A percentile compares a stretch with the other conserved stretches of the same genome.
These are phyloP conservation scores for Scartelaos histophorus DNA, from an alignment of 2,113 vertebrate genomes.

Conservation along the genomic window DNA sequence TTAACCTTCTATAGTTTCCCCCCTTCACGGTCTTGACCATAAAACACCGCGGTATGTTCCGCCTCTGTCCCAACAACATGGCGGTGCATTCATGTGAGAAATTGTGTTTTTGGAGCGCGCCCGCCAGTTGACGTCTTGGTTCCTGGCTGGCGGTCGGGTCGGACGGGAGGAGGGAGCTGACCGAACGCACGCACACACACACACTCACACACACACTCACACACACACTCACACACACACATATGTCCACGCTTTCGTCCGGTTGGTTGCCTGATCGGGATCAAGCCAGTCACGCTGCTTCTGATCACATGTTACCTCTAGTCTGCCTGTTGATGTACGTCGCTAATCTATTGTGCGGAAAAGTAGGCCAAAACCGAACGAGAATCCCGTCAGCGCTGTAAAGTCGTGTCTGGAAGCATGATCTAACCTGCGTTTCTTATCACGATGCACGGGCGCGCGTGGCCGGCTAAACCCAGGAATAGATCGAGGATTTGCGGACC, in stretches of 20 bases:
- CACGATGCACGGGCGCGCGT: constrained; percentile 33
- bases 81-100: constrained; percentile 60
- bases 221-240: constrained; percentile 20
- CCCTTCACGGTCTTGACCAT: constrained; percentile 35
- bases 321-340: constrained; percentile 53
- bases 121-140: constrained; percentile 57
- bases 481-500: constrained; percentile 45
- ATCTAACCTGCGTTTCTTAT: constrained; percentile 12
- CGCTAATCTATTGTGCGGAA: constrained; percentile 42
- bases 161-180: constrained; percentile 36
- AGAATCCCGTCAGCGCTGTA: constrained; percentile 31
- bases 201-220: neutral
- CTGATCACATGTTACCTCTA: constrained; percentile 46
- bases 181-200: constrained; percentile 14
- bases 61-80: constrained; percentile 42
- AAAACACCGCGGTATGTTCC: constrained; percentile 25
- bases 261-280: constrained; percentile 40
- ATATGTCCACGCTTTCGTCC: constrained; percentile 57
- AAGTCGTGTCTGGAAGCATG: constrained; percentile 34
- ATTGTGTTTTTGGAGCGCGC: constrained; percentile 66
- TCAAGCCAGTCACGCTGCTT: constrained; percentile 59
- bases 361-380: constrained; percentile 48
- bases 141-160: constrained; percentile 48
- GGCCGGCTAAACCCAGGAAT: constrained; percentile 31
- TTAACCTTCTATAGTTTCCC: constrained; percentile 11